Base-by-base conservation (phyloP, 2,888 invertebrate genomes). In the Hemithea aestivaria region DNA sequence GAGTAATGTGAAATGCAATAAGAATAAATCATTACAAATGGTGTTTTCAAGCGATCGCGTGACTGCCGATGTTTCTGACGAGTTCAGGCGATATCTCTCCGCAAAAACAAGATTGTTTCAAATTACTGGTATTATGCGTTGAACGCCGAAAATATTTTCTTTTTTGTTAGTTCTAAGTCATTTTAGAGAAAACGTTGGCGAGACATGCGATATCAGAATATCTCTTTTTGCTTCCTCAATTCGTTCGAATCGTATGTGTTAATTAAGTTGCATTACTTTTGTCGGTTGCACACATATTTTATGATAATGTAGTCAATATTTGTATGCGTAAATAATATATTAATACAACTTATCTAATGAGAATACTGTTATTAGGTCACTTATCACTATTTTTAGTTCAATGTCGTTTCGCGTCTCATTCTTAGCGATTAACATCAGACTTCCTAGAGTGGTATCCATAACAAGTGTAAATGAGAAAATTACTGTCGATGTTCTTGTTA, bases 81-180 rank as follows among this genome's bases (percentile, higher is more conserved):
- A 76, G 77, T 72, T 70, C 67, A 61, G 56, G 49, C 50, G 49
- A 76, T 77, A 80, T 79, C 78, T 82, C 73, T 73, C 72, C 52
- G 58, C 61, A 74, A 75, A 72, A 79, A 75, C 65, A 61, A 72
- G 68, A 76, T 75, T 71, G 66, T 72, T 75, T 73, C 67, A 75
- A 79, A 82, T 78, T 63, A 73, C 70, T 56, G 67, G 64, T 61
- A 68, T 74, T 75, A 74, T 69, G 66, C 61, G 65, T 61, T 59
- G 60, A 70, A 65, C 60, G 64, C 54, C 62, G 58, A 72, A 73
- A 72, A 63, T 52, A 56, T 70, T 58, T 59, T 64, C 54, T 37
- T 60, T 62, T 67, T 66, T 64, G 60, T 66, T 60, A 60, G 56
- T 63, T 66, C 53, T 64, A 58, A 50, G 49, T 57, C 55, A 53